These are phyloP conservation scores for Mastomys natalensis DNA, from an alignment of 2,113 vertebrate genomes.

Conservation along the genomic window DNA sequence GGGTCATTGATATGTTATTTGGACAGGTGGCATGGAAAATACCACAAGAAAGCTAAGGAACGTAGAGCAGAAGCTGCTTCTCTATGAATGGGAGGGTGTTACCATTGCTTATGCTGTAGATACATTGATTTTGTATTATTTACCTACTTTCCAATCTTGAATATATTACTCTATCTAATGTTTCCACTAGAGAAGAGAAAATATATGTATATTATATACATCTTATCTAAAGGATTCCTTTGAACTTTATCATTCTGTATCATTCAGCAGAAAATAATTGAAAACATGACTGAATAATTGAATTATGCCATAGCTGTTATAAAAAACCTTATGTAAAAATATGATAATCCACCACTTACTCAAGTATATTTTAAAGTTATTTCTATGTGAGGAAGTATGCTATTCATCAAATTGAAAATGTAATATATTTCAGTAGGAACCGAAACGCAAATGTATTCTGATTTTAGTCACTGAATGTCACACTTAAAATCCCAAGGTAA, in stretches of 20 bases:
- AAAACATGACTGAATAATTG: constrained; percentile 4
- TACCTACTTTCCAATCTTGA: not conserved
- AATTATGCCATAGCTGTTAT: not conserved
- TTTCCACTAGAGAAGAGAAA: not conserved
- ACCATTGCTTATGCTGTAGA: not conserved
- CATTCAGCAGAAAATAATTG: not conserved
- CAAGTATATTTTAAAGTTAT: not conserved
- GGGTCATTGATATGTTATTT: no score
- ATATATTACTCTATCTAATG: not conserved
- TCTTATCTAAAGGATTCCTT: not conserved
- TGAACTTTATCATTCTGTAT: not conserved
- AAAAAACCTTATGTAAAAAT: constrained; percentile 1
- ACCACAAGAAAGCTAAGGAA: not conserved
- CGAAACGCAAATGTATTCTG: not conserved
- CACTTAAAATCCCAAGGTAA: not conserved
- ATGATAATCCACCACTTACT: not conserved
- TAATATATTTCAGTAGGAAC: not conserved
- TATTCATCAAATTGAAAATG: not conserved
- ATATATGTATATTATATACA: not conserved
- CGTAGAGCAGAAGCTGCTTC: not conserved
- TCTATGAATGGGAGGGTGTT: not conserved
- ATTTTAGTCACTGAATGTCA: constrained; percentile 19
- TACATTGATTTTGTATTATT: not conserved
- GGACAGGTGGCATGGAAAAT: not conserved
- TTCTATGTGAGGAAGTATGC: constrained; percentile 16